Base-by-base conservation (phyloP, 2,888 invertebrate species). In the Psylliodes chrysocephalus region DNA sequence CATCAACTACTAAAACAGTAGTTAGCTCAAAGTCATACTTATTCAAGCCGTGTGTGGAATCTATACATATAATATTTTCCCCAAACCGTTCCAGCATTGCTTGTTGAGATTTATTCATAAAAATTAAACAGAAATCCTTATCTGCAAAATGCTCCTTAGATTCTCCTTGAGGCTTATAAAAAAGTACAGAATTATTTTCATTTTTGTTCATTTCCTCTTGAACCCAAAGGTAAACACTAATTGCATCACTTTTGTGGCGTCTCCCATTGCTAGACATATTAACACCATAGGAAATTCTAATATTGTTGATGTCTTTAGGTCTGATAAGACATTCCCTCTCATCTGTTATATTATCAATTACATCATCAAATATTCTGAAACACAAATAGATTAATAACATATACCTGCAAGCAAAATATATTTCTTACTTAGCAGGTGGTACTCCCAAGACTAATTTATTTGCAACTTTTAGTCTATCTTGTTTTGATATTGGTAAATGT, bases 1-100 rank as follows among this genome's bases (percentile, higher is more conserved):
- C 25, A 25, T 25, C 25, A 5, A 25, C 7, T 3, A 49, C 28
- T 12, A 57, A n/a, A 2, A 57, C 6, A 4, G 57, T 57, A 2
- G 57, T 57, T 7, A 57, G 25, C 19, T 57, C 47, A 57, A 57
- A 57, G 12, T 57, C 57, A 49, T 57, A 57, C 2, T 18, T 18
- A 35, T 57, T 57, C 5, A 57, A 4, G 2, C 57, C 57, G 53
- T 57, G 57, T 10, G 57, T 57, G n/a, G 40, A 38, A 35, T 57
- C 57, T 15, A 57, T 52, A 3, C 19, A 12, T 18, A 57, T 22
- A 10, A 47, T 47, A 2, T 47, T 47, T 8, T 47, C 19, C 1
- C 47, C 47, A 47, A 47, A 47, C 12, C 19, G 7, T 12, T 17
- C 10, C 1, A 47, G 19, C 8, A 47, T 7, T 17, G 8, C 6